These are phyloP conservation scores for Acanthoscelides obtectus DNA, from an alignment of 2,888 invertebrate species.

Conservation along the genomic window DNA sequence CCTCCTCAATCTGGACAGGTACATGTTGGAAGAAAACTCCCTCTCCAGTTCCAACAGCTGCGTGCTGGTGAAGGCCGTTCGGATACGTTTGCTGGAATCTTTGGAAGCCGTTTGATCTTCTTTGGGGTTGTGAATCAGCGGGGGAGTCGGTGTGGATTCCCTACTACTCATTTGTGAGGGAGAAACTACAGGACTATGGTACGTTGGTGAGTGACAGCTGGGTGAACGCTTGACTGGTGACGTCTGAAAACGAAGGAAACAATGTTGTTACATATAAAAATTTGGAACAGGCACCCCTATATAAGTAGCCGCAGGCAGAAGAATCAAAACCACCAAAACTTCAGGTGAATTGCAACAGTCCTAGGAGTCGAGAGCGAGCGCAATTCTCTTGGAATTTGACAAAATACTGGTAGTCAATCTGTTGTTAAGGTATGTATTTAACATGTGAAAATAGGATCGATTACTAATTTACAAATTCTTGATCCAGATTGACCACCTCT, in stretches of 20 bases:
- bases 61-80: slow-evolving; percentile 90
- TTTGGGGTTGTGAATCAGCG: slow-evolving; percentile 39
- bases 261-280: neutral
- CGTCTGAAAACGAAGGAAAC: slow-evolving; percentile 2
- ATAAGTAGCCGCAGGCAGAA: too few relatives aligned
- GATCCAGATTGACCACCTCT: too few relatives aligned
- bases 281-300: too few relatives aligned
- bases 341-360: too few relatives aligned
- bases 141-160: slow-evolving; percentile 56
- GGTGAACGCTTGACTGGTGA: slow-evolving; percentile 6
- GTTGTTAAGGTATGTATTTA: neutral
- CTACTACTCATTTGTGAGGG: slow-evolving; percentile 43
- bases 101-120: slow-evolving; percentile 49
- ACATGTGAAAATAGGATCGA: too few relatives aligned
- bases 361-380: too few relatives aligned
- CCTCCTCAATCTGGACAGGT: slow-evolving; percentile 78
- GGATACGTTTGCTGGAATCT: slow-evolving; percentile 77
- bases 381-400: neutral
- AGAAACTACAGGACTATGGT: slow-evolving; percentile 22
- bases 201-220: slow-evolving; percentile 17
- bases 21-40: slow-evolving; percentile 87
- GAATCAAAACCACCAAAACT: too few relatives aligned
- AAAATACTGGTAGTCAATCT: neutral
- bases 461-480: too few relatives aligned
- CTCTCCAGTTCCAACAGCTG: slow-evolving; percentile 83